These are phyloP conservation scores for Cavia aperea DNA, from an alignment of 2,113 vertebrate species.

Conservation along the genomic window DNA sequence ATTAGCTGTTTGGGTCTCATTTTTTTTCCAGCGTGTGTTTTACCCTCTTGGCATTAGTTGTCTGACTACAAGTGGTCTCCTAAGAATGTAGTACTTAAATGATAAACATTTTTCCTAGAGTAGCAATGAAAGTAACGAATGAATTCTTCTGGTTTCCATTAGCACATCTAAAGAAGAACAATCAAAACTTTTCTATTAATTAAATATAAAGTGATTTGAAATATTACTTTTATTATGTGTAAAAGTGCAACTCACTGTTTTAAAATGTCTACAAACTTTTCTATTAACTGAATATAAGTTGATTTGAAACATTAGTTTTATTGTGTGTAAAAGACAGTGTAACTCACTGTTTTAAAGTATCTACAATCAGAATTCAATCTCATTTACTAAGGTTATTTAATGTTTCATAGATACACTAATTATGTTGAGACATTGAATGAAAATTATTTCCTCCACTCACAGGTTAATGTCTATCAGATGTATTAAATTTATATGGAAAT, in stretches of 20 bases:
- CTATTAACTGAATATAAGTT: background rate
- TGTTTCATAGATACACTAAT: background rate
- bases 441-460: background rate
- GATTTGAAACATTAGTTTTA: background rate
- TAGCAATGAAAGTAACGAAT: constrained; percentile 24
- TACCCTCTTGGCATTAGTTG: background rate
- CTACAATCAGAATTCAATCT: background rate
- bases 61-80: constrained; percentile 11
- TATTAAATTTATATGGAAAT: constrained; percentile 1
- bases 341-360: background rate
- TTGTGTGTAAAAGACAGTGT: background rate
- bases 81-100: constrained; percentile 30
- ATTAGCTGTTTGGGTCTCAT: background rate
- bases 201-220: background rate
- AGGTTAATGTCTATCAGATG: background rate
- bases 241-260: too few species aligned
- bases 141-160: background rate
- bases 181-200: background rate
- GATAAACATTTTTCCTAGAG: constrained; percentile 32
- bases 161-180: background rate
- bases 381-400: constrained; percentile 2
- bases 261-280: background rate
- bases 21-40: constrained; percentile 34
- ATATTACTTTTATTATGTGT: background rate
- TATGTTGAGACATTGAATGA: background rate